These are phyloP conservation scores for Rhodeus uyekii DNA, from an alignment of 2,797 vertebrate species.

Conservation along the genomic window DNA sequence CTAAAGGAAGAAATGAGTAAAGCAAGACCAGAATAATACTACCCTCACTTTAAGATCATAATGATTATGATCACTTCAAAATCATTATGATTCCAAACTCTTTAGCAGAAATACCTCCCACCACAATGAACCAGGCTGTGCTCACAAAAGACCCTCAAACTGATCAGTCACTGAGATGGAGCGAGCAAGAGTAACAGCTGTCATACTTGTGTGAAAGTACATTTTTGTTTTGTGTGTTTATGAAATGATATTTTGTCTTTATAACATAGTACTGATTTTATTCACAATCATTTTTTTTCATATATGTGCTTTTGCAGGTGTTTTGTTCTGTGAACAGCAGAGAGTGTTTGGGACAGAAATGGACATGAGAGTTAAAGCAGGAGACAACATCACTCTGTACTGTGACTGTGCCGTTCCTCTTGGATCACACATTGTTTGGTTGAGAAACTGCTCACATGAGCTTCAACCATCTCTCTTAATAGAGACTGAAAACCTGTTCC, in stretches of 20 bases:
- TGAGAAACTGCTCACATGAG: constrained; percentile 34
- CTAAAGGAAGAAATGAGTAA: not conserved
- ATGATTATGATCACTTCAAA: no score
- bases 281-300: not conserved
- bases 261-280: not conserved
- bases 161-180: not conserved
- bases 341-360: constrained; percentile 32
- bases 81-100: no score
- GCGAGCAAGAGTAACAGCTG: not conserved
- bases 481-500: no score
- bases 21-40: not conserved
- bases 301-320: constrained; percentile 24
- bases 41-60: no score
- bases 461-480: constrained; percentile 37
- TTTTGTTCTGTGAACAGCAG: constrained; percentile 38
- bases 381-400: constrained; percentile 45
- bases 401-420: not conserved
- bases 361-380: constrained; percentile 39
- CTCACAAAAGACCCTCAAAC: not conserved
- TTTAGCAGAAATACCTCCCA: not conserved
- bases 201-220: not conserved
- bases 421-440: constrained; percentile 28
- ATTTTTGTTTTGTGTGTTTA: not conserved
- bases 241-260: not conserved
- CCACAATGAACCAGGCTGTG: not conserved